Percentiles rank a stretch among this genome's conserved stretches.
These are phyloP conservation scores for Mohoua ochrocephala DNA, from an alignment of 2,113 vertebrate species.

Conservation along the genomic window DNA sequence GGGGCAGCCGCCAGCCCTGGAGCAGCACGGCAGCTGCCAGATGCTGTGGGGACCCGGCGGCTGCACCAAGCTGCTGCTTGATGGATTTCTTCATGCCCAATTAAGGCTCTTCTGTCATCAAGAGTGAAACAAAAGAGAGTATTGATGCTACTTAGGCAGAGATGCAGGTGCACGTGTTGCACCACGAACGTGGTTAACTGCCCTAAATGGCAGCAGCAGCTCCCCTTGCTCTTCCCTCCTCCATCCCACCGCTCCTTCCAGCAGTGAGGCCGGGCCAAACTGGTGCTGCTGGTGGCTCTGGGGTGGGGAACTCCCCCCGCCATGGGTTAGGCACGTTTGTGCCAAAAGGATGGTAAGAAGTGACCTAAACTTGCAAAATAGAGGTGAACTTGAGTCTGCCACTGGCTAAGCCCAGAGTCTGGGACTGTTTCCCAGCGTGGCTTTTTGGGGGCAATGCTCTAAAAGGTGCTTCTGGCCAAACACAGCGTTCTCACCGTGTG, in stretches of 20 bases:
- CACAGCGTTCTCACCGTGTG: fast-evolving
- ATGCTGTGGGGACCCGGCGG: conserved; percentile 18
- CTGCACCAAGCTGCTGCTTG: conserved; percentile 23
- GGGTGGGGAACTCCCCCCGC: neutral
- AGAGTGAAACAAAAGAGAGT: neutral
- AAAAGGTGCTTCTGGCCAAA: neutral
- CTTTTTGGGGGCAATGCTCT: neutral
- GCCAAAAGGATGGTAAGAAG: neutral
- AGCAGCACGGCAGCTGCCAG: conserved; percentile 21
- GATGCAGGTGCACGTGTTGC: neutral
- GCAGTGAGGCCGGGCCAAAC: neutral
- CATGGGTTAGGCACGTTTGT: neutral
- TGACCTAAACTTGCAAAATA: neutral
- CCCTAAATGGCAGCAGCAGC: neutral
- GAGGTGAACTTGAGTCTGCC: neutral
- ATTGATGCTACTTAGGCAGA: neutral
- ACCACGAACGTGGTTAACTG: neutral
- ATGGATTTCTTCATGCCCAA: conserved; percentile 56
- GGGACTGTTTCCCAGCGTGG: neutral
- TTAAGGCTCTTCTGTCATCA: conserved; percentile 29
- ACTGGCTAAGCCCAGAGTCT: neutral
- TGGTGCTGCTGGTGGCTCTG: neutral
- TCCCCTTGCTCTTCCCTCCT: neutral
- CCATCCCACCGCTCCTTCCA: neutral
- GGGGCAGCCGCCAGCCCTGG: neutral